Percentiles rank a stretch among this genome's conserved stretches.
These are phyloP conservation scores for Chionodraco myersi DNA, from an alignment of 2,113 vertebrate genomes.

Conservation along the genomic window DNA sequence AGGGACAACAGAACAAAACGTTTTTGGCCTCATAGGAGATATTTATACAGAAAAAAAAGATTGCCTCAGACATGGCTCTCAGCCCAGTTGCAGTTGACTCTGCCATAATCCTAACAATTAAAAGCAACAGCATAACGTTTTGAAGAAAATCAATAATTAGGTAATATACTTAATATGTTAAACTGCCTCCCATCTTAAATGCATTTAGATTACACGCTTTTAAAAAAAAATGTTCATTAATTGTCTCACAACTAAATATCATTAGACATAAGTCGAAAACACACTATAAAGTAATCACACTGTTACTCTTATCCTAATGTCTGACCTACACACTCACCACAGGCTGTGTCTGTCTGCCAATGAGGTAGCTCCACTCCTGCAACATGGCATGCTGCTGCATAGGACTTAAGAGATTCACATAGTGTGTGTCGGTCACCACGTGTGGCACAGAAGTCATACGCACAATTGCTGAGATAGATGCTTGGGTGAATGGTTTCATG, in stretches of 20 bases:
- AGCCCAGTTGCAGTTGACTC: neutral
- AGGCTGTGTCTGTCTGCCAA: constrained; percentile 80
- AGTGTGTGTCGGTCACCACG: constrained; percentile 69
- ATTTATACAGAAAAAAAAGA: neutral
- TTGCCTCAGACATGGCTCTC: neutral
- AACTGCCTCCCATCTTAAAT: neutral
- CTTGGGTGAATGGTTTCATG: constrained; percentile 78
- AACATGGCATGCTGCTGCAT: constrained; percentile 81
- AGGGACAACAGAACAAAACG: constrained; percentile 12
- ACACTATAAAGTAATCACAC: neutral
- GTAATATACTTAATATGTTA: neutral
- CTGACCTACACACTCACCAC: constrained; percentile 71
- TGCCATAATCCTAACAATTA: neutral
- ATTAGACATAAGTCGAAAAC: neutral
- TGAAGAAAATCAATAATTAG: neutral
- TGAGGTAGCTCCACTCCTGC: constrained; percentile 73
- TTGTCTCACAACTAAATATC: neutral
- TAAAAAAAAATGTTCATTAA: neutral
- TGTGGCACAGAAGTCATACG: constrained; percentile 81
- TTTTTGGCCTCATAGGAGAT: neutral
- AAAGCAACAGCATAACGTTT: neutral
- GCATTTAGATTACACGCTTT: neutral
- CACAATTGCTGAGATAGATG: constrained; percentile 79
- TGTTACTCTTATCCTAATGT: neutral
- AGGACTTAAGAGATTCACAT: constrained; percentile 82